Conservation (phyloP, 2,888 invertebrate species). For the Leuctra nigra region DNA sequence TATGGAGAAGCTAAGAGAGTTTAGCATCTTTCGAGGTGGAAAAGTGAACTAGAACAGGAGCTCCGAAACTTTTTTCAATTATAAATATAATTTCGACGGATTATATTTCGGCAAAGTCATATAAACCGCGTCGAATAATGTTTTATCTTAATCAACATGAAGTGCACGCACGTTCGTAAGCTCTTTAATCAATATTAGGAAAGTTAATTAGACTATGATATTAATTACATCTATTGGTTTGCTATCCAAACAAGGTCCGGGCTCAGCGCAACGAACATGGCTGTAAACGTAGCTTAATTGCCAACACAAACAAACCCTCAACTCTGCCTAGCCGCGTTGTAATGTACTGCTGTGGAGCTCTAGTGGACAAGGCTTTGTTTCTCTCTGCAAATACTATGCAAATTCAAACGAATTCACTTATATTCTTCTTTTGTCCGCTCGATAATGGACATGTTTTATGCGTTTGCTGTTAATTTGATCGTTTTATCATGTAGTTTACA, state of each 20-base stretch:
- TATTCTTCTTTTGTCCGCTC: neutral
- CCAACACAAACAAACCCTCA: neutral
- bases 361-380: neutral
- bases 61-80: neutral
- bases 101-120: neutral
- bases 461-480: neutral
- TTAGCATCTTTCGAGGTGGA: neutral
- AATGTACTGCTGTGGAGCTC: too few relatives aligned
- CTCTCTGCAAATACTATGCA: neutral
- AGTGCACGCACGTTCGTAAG: neutral
- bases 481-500: neutral
- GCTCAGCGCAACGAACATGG: neutral
- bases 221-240: neutral
- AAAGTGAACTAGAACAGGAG: neutral
- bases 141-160: neutral
- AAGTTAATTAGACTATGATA: neutral
- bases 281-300: neutral
- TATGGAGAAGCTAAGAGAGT: neutral
- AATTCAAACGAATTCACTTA: neutral
- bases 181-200: neutral
- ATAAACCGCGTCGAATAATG: too few relatives aligned
- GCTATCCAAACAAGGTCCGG: neutral
- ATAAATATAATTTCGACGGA: neutral
- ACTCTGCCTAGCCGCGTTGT: neutral
- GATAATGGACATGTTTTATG: neutral